Base-by-base conservation (phyloP, 2,797 vertebrate species). In the Chrosomus eos region DNA sequence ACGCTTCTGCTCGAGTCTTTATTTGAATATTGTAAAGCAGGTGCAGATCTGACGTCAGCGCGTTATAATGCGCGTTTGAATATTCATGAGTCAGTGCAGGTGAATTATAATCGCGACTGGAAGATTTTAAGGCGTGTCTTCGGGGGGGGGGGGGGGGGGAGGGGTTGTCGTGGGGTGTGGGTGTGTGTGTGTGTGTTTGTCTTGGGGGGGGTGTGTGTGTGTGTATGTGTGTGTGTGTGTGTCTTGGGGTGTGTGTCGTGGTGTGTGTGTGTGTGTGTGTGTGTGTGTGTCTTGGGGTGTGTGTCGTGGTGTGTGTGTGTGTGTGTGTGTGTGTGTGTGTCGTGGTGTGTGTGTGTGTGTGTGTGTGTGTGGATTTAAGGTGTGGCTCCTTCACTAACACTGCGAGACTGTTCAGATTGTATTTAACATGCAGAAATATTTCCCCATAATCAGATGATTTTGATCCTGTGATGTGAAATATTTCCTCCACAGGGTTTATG, bases 311-410 rank as follows among this genome's bases (percentile, higher is more conserved):
- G 58, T 23, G 16, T 43, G 75, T 40, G 55, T 80, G 72, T n/a
- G 64, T 38, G 51, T 8, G 33, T 5, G 64, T 7, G 75, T 33
- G 9, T 66, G 11, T n/a, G 43, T n/a, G 45, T 53, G 45, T 38
- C 62, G 51, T 2, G 53, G 40, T 33, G 58, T 23, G 16, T 43
- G 75, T 40, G 55, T 80, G 72, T n/a, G 64, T 38, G 51, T 8
- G 58, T 45, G 60, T 66, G 40, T 48, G 19, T 23, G 76, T 77
- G 75, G 55, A 11, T 62, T 77, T 77, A 77, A 77, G 75, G 75
- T 77, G 75, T 77, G 75, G 55, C 75, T 43, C 36, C n/a, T 77
- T 40, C 23, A 28, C 75, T 26, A 21, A 77, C 28, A 16, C 75
- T 60, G 74, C 55, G 40, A 77, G 74, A 43, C 55, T 73, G 43